Evolutionary conservation across 2,888 invertebrate species (phyloP), one percentile per base, ranked within the genome.

Genomic region (Argyresthia goedartella): DNA sequence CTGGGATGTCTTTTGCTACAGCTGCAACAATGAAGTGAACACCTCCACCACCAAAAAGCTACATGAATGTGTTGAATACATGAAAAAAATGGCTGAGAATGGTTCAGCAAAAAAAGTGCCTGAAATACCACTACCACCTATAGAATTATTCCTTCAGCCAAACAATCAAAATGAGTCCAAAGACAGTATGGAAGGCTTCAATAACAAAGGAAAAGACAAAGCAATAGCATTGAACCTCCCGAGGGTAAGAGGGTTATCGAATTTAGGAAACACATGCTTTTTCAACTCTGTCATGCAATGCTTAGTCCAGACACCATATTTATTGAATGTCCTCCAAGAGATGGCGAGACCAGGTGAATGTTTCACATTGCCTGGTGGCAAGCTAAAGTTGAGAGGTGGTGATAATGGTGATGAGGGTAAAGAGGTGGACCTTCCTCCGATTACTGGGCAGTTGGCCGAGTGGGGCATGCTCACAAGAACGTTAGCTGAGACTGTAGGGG

Each of bases 221-320:
- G 64, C 71, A 0, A 65, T 71, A 50, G 61, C 64, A n/a, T 62
- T 69, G 54, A 72, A 64, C 57, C 60, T 89, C 55, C 89, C 89
- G 0, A 79, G 91, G 43, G 91, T 92, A 0, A 82, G 95, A 81
- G 98, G 98, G 0, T 84, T 98, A 44, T 89, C 89, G 50, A 98
- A 98, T 84, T 86, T 98, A 69, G 98, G 98, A 49, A 98, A 98
- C 73, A 98, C 98, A 0, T 98, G 98, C 73, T 98, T 97, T 80
- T 97, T 98, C 74, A 98, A 98, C 87, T 95, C 98, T 33, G 97
- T 98, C 8, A 90, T 98, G 88, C 98, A 98, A 82, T 95, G 95
- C 71, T 85, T 97, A 63, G 93, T 94, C 2, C 95, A 95, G 74
- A 96, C 96, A 4, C 95, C 95, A 1, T 95, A 91, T 73, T 81